phyloP scores from a whole-genome alignment of 2,113 vertebrate species.

The Riparia riparia region DNA sequence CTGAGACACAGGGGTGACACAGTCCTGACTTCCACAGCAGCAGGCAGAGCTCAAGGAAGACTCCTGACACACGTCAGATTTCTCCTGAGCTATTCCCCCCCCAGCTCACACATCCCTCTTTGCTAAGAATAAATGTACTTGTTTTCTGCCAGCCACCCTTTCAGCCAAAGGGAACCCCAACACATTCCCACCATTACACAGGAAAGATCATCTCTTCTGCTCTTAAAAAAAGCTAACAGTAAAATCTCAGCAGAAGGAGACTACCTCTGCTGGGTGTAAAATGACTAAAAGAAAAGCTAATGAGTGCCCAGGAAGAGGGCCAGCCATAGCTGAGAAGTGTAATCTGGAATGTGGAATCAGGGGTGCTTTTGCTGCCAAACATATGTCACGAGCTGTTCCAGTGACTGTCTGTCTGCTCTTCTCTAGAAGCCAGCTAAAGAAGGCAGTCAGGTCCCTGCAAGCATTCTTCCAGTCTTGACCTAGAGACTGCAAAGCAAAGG shows the following conservation, averaged over 20 bases:
- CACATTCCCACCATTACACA: neutral
- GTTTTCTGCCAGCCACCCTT: neutral
- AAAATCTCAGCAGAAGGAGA: neutral
- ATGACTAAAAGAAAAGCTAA: slow-evolving; percentile 24
- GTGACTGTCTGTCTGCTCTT: neutral
- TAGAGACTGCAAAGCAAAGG: neutral
- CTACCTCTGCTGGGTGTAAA: slow-evolving; percentile 5
- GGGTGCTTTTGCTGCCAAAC: slow-evolving; percentile 5
- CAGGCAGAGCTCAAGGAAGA: neutral
- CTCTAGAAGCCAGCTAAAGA: slow-evolving; percentile 30
- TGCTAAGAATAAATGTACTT: neutral
- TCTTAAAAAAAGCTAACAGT: neutral
- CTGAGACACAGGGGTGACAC: neutral
- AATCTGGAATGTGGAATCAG: neutral
- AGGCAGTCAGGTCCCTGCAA: neutral
- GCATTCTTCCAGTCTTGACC: neutral
- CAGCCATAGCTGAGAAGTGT: neutral
- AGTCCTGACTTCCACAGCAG: neutral
- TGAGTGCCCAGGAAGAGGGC: neutral
- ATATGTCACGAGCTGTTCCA: neutral
- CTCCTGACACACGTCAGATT: neutral
- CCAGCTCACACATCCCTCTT: neutral
- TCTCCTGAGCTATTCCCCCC: neutral
- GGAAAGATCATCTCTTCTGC: neutral
- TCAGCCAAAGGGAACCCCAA: neutral